These are phyloP conservation scores for Drosophila santomea DNA, from an alignment of 1,140 invertebrate species.

Conservation along the genomic window DNA sequence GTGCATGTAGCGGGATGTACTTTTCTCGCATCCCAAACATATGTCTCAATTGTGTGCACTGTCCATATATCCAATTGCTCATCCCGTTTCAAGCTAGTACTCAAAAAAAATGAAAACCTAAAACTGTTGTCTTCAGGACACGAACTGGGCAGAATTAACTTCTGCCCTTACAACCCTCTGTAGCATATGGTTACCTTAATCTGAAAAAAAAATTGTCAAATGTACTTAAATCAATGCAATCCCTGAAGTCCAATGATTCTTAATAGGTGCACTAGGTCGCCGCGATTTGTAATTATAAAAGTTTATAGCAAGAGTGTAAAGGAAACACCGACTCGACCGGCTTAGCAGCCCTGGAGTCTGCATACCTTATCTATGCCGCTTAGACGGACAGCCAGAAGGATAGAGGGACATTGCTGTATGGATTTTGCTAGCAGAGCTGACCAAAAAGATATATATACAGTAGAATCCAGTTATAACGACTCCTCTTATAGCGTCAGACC, in stretches of 20 bases:
- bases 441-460: too few relatives aligned
- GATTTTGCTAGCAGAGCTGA: too few relatives aligned
- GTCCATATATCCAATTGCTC: slow-evolving; percentile 43
- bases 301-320: too few relatives aligned
- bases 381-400: too few relatives aligned
- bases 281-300: neutral
- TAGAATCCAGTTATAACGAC: too few relatives aligned
- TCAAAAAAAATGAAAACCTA: slow-evolving; percentile 18
- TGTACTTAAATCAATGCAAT: slow-evolving; percentile 1
- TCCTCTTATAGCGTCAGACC: too few relatives aligned
- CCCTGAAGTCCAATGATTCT: neutral
- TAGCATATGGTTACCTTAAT: neutral
- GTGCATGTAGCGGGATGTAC: slow-evolving; percentile 21
- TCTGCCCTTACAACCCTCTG: slow-evolving; percentile 31
- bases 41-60: slow-evolving; percentile 79
- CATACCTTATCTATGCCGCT: too few relatives aligned
- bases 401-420: too few relatives aligned
- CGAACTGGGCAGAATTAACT: slow-evolving; percentile 58
- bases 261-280: neutral
- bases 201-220: slow-evolving; percentile 10
- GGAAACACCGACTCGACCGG: too few relatives aligned
- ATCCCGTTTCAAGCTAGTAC: slow-evolving; percentile 12
- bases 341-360: too few relatives aligned
- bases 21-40: slow-evolving; percentile 64
- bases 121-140: slow-evolving; percentile 37